phyloP scores from a whole-genome alignment of 2,888 invertebrate genomes.

The Rotaria macrura region DNA sequence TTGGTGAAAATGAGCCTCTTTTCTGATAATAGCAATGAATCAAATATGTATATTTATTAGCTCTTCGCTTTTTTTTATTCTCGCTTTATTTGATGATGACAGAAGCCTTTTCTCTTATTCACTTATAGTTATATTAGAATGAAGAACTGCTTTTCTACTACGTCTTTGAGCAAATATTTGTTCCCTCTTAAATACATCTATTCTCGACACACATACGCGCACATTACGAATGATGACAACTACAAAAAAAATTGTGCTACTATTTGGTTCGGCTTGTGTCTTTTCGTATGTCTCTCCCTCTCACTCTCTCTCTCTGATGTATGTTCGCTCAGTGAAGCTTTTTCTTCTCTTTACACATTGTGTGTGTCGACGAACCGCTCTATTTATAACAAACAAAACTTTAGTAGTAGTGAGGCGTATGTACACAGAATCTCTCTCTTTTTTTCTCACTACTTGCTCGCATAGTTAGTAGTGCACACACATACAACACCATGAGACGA shows the following conservation, averaged over 20 bases:
- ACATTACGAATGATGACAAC: constrained; percentile 11
- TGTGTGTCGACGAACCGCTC: not conserved
- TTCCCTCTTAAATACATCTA: not conserved
- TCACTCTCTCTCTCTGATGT: not conserved
- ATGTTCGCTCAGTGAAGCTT: not conserved
- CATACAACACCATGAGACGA: not conserved
- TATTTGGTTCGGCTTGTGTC: constrained; percentile 3
- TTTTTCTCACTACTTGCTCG: constrained; percentile 3
- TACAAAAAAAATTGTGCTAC: not conserved
- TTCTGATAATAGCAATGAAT: not conserved
- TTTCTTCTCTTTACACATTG: not conserved
- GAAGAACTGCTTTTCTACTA: not conserved
- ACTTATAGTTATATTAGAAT: not conserved
- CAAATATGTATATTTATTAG: not conserved
- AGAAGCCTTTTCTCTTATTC: not conserved
- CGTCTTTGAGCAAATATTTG: constrained; percentile 4
- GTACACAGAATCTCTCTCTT: constrained; percentile 3
- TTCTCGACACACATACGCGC: not conserved
- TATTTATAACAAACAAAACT: constrained; percentile 4
- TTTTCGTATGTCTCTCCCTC: not conserved
- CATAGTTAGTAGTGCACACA: constrained; percentile 12
- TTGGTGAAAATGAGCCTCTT: not conserved
- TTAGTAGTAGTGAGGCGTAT: constrained; percentile 4
- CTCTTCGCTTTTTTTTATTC: not conserved
- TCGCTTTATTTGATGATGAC: not conserved